Evolutionary conservation across 2,113 vertebrate species (phyloP).

Genomic region (Malaclemys terrapin): DNA sequence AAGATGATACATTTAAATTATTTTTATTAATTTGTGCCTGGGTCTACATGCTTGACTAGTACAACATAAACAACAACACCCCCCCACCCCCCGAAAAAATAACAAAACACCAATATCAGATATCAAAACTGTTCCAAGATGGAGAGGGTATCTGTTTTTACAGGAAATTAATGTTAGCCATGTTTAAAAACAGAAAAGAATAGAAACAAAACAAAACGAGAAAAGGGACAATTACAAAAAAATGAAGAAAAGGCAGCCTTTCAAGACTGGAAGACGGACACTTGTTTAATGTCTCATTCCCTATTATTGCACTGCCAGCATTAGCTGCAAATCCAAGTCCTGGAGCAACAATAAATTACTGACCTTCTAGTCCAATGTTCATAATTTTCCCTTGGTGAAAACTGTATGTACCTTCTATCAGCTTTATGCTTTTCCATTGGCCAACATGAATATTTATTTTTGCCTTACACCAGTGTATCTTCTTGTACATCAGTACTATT

Average conservation of each 20-base stretch:
- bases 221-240: background rate
- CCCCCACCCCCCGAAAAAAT: rapidly evolving
- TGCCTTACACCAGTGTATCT: background rate
- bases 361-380: background rate
- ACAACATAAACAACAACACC: background rate
- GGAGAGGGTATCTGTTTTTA: background rate
- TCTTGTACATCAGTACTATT: background rate
- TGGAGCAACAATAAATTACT: background rate
- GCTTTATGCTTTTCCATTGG: background rate
- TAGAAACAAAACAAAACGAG: background rate
- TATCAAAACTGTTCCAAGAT: no score
- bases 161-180: background rate
- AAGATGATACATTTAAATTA: background rate
- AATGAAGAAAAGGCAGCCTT: background rate
- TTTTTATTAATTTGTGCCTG: background rate
- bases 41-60: background rate
- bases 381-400: background rate
- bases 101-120: no score
- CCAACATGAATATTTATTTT: background rate
- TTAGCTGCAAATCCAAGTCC: background rate
- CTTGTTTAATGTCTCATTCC: background rate
- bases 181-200: background rate
- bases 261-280: background rate
- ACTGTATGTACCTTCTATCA: background rate
- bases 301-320: background rate